Evolutionary conservation across 2,888 invertebrate species (phyloP).

Genomic region (Maniola hyperantus): DNA sequence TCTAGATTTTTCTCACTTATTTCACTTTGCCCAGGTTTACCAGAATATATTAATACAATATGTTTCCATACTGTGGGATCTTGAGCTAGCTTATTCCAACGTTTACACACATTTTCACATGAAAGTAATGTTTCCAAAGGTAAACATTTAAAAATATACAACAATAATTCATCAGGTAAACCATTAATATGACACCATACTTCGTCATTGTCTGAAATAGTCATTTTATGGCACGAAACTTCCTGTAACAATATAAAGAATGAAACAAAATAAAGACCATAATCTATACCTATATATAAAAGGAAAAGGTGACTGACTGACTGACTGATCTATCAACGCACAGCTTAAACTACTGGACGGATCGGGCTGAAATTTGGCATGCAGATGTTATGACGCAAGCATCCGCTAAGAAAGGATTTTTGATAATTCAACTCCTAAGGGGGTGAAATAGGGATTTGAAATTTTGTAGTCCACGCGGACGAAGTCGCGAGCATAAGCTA

Average conservation of each 20-base stretch:
- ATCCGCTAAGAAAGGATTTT: too few species aligned
- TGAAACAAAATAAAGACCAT: too few species aligned
- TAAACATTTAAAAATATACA: conserved; percentile 66
- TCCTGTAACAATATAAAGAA: background rate
- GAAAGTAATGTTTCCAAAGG: conserved; percentile 59
- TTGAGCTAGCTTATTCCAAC: conserved; percentile 63
- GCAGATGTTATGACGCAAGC: too few species aligned
- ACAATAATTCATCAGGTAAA: conserved; percentile 70
- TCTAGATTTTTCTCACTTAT: conserved; percentile 57
- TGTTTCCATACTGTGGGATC: conserved; percentile 64
- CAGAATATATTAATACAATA: conserved; percentile 63
- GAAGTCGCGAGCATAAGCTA: too few species aligned
- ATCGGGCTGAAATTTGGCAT: too few species aligned
- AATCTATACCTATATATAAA: too few species aligned
- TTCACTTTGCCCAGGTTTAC: conserved; percentile 64
- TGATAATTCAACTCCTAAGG: too few species aligned
- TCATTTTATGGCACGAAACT: conserved; percentile 26
- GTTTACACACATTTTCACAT: conserved; percentile 64
- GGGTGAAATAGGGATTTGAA: too few species aligned
- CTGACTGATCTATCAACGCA: too few species aligned
- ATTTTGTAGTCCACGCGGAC: too few species aligned
- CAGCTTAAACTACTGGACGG: too few species aligned
- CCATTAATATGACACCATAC: conserved; percentile 45
- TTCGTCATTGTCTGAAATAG: conserved; percentile 22
- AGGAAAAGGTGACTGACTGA: too few species aligned